phyloP scores from a whole-genome alignment of 1,140 invertebrate species.

The Anastatus disparis region DNA sequence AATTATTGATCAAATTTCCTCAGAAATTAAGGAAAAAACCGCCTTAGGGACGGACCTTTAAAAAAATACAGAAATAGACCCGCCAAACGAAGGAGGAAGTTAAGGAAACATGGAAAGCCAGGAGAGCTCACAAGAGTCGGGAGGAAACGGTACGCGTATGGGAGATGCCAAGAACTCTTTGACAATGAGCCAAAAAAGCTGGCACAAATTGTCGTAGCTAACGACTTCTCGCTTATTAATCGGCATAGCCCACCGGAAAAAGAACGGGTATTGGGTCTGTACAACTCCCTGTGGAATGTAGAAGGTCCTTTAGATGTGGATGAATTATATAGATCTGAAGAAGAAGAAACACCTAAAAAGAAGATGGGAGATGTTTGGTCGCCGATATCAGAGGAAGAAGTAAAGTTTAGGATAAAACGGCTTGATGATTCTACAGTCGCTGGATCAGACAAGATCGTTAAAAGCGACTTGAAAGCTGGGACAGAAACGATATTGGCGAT shows the following conservation, averaged over 20 bases:
- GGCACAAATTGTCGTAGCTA: not conserved
- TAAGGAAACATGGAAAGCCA: not conserved
- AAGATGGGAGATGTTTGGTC: no score
- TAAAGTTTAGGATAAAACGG: not conserved
- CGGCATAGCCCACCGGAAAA: not conserved
- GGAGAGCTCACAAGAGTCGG: not conserved
- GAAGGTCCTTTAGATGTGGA: no score
- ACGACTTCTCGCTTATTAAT: slow-evolving; percentile 11
- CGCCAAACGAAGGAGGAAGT: no score
- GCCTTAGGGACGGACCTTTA: no score
- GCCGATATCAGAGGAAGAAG: not conserved
- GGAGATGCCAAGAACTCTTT: slow-evolving; percentile 24
- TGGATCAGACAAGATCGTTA: not conserved
- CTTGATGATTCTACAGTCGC: not conserved
- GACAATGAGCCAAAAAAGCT: no score
- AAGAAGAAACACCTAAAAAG: no score
- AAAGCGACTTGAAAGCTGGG: not conserved
- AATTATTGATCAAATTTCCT: no score
- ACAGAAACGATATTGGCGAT: not conserved
- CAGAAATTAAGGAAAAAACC: no score
- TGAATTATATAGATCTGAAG: no score
- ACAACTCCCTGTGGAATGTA: slow-evolving; percentile 7
- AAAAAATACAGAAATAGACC: no score
- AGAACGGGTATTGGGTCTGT: not conserved
- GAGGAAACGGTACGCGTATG: not conserved